phyloP scores from a whole-genome alignment of 1,140 invertebrate species.

The Drosophila ohnishii region DNA sequence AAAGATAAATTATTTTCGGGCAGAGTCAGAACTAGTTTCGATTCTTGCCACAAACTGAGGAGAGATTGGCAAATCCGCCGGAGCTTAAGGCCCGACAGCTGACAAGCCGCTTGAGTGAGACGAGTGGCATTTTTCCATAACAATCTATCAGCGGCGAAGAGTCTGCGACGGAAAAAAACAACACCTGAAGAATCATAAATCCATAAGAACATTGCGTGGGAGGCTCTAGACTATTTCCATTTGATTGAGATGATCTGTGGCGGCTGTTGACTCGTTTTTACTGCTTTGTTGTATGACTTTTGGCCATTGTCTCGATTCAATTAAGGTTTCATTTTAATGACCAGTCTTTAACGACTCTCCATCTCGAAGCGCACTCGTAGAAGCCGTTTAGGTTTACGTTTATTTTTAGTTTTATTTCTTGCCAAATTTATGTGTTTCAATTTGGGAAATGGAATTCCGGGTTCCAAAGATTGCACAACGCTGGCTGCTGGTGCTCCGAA shows the following conservation, averaged over 20 bases:
- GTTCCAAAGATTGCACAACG: slow-evolving; percentile 52
- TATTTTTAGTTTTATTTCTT: slow-evolving; percentile 40
- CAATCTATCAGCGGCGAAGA: slow-evolving; percentile 45
- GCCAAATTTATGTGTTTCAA: slow-evolving; percentile 66
- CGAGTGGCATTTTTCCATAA: slow-evolving; percentile 58
- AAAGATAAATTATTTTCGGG: slow-evolving; percentile 27
- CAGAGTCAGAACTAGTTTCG: slow-evolving; percentile 41
- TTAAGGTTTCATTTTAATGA: slow-evolving; percentile 50
- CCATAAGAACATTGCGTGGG: slow-evolving; percentile 53
- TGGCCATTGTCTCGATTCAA: slow-evolving; percentile 47
- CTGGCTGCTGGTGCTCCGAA: not conserved
- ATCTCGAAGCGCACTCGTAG: slow-evolving; percentile 61
- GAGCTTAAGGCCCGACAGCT: slow-evolving; percentile 52
- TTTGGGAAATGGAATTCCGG: slow-evolving; percentile 65
- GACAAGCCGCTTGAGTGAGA: slow-evolving; percentile 46
- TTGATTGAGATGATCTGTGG: slow-evolving; percentile 48
- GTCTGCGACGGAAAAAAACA: slow-evolving; percentile 9
- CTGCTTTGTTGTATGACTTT: slow-evolving; percentile 18
- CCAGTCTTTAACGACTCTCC: slow-evolving; percentile 57
- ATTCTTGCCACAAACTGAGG: slow-evolving; percentile 36
- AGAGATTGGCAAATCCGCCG: slow-evolving; percentile 48
- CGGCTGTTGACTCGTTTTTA: slow-evolving; percentile 13
- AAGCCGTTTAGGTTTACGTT: slow-evolving; percentile 45
- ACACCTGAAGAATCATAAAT: slow-evolving; percentile 28
- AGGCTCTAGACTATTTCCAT: slow-evolving; percentile 48